Percentiles rank a stretch among this genome's conserved stretches.
phyloP scores from a whole-genome alignment of 2,797 vertebrate species.

The Spizella passerina region DNA sequence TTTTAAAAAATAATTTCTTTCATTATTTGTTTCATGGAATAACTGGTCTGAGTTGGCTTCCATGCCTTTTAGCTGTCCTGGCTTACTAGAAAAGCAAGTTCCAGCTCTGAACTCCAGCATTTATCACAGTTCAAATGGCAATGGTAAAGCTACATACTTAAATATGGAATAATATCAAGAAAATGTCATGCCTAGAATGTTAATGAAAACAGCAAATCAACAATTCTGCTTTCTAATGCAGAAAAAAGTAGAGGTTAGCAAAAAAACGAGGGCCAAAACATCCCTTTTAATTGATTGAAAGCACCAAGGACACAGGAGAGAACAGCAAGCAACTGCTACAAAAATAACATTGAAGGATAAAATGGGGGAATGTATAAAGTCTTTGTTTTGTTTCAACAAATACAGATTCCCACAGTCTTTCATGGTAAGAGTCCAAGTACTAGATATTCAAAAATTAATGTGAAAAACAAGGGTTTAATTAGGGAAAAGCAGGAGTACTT shows the following conservation, averaged over 20 bases:
- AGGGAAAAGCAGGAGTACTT: neutral
- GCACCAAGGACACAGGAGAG: neutral
- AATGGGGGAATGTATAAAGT: neutral
- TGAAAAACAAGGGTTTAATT: neutral
- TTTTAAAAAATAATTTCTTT: neutral
- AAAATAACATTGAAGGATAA: neutral
- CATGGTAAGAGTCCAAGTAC: neutral
- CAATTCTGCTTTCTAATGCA: neutral
- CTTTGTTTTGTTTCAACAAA: neutral
- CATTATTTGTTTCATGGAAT: neutral
- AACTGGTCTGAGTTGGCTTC: neutral
- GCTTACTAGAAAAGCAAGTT: neutral
- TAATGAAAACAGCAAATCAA: neutral
- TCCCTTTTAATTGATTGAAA: neutral
- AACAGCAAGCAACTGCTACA: neutral
- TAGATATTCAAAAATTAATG: neutral
- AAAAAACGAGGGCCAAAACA: neutral
- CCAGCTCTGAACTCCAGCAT: neutral
- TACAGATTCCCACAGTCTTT: neutral
- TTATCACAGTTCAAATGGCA: neutral
- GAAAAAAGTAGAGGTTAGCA: neutral
- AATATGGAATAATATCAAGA: neutral
- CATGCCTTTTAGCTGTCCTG: neutral
- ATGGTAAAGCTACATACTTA: neutral
- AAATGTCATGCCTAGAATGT: neutral